Evolutionary conservation across 2,113 vertebrate species (phyloP).

Genomic region (Odontophorus gujanensis): DNA sequence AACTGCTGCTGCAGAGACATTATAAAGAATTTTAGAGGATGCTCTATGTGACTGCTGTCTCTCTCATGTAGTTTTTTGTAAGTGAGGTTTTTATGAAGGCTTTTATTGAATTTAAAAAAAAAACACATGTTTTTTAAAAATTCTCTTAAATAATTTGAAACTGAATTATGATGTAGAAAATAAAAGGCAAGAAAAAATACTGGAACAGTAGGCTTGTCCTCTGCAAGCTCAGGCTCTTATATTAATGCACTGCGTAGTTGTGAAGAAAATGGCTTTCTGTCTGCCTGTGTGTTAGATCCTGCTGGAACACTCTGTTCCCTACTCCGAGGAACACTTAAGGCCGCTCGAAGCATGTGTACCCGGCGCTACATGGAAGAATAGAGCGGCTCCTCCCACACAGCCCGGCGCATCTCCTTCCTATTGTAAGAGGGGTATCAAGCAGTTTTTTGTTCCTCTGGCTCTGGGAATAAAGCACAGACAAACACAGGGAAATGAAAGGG

Average conservation of each 20-base stretch:
- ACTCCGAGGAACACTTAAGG: conserved; percentile 54
- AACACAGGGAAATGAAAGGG: not conserved
- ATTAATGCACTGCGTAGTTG: not conserved
- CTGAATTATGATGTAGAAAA: not conserved
- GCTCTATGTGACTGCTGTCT: not conserved
- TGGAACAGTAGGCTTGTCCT: not conserved
- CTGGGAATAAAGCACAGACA: conserved; percentile 30
- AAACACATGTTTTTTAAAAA: not conserved
- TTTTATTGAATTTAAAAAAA: not conserved
- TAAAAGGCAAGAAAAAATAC: not conserved
- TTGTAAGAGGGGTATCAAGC: conserved; percentile 27
- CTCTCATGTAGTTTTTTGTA: not conserved
- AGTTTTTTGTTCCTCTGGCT: conserved; percentile 31
- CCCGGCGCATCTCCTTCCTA: conserved; percentile 37
- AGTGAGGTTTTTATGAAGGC: not conserved
- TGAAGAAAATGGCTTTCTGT: conserved; percentile 59
- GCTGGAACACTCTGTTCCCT: conserved; percentile 56
- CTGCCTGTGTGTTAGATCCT: conserved; percentile 46
- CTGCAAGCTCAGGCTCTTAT: not conserved
- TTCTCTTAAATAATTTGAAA: not conserved
- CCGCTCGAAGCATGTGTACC: conserved; percentile 8
- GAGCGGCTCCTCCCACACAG: conserved; percentile 57
- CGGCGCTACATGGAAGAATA: not conserved
- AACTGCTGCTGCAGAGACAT: not conserved
- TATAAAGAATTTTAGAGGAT: not conserved